These are phyloP conservation scores for Moxostoma hubbsi DNA, from an alignment of 2,797 vertebrate species.

Conservation along the genomic window DNA sequence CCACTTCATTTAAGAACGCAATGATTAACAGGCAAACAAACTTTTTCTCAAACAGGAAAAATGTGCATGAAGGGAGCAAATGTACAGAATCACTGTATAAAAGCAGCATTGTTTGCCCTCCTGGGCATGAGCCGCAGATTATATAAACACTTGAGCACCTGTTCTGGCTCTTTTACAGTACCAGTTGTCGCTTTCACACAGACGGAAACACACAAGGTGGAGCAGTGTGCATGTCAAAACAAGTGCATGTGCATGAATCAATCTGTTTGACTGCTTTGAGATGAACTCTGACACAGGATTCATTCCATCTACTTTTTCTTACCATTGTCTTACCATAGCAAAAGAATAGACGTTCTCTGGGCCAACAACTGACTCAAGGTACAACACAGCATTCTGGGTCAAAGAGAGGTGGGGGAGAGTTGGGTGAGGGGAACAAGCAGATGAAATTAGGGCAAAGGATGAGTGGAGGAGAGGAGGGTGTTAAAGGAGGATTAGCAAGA, in stretches of 20 bases:
- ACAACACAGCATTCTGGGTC: conserved; percentile 76
- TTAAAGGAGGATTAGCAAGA: conserved; percentile 48
- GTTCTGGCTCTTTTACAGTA: conserved; percentile 46
- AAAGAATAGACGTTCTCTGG: conserved; percentile 75
- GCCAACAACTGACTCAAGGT: conserved; percentile 78
- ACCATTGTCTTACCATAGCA: conserved; percentile 67
- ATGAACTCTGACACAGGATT: not conserved
- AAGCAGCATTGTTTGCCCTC: conserved; percentile 10
- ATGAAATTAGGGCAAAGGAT: conserved; percentile 64
- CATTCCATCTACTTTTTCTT: conserved; percentile 63
- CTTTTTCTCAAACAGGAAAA: not conserved
- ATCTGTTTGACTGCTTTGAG: not conserved
- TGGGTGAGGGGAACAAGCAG: conserved; percentile 55
- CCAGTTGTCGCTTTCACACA: conserved; percentile 47
- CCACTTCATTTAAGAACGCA: conserved; percentile 19
- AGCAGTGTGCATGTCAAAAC: conserved; percentile 2
- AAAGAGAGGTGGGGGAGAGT: conserved; percentile 47
- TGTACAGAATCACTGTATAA: conserved; percentile 27
- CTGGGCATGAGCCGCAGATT: not conserved
- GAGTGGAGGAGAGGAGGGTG: conserved; percentile 56
- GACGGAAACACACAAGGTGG: not conserved
- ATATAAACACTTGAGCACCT: conserved; percentile 67
- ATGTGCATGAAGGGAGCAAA: not conserved
- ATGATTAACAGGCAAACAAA: conserved; percentile 25
- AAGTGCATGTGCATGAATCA: conserved; percentile 4